Percentiles rank a stretch among this genome's conserved stretches.
These are phyloP conservation scores for Idaea aversata DNA, from an alignment of 2,888 invertebrate genomes.

Conservation along the genomic window DNA sequence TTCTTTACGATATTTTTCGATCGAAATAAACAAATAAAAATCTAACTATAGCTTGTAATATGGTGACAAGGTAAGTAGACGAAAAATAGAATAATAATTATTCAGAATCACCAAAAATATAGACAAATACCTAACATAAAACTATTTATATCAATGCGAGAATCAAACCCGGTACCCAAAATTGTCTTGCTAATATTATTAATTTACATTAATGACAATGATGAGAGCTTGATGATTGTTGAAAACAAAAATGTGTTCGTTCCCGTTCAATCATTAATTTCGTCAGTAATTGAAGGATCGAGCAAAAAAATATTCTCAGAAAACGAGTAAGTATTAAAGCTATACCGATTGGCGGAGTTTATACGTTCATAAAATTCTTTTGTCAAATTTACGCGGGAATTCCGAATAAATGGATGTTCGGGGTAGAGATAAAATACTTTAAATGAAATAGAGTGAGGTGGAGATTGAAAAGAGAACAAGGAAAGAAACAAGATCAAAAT, in stretches of 20 bases:
- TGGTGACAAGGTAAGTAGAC: too few species aligned
- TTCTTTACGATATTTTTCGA: too few species aligned
- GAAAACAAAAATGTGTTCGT: constrained; percentile 60
- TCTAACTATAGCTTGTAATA: too few species aligned
- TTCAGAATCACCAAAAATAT: too few species aligned
- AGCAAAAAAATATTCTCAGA: constrained; percentile 72
- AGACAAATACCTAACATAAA: too few species aligned
- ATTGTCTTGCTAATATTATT: not conserved
- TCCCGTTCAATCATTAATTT: constrained; percentile 72
- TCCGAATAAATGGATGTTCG: constrained; percentile 55
- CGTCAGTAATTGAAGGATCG: constrained; percentile 69
- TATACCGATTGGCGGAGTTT: constrained; percentile 66
- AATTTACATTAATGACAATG: not conserved
- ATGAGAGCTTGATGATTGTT: constrained; percentile 10
- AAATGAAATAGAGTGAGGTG: not conserved
- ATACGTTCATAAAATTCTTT: constrained; percentile 78
- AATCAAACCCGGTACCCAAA: too few species aligned
- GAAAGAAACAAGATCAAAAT: too few species aligned
- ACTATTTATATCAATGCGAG: too few species aligned
- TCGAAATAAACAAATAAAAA: too few species aligned
- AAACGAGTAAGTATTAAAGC: constrained; percentile 48
- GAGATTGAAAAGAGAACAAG: not conserved
- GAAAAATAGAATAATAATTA: too few species aligned
- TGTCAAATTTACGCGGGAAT: constrained; percentile 75
- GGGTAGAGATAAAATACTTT: not conserved